A percentile compares a stretch with the other conserved stretches of the same genome.
Conservation (phyloP, 2,797 vertebrate species). For the Enteromius thamalakanensis region DNA sequence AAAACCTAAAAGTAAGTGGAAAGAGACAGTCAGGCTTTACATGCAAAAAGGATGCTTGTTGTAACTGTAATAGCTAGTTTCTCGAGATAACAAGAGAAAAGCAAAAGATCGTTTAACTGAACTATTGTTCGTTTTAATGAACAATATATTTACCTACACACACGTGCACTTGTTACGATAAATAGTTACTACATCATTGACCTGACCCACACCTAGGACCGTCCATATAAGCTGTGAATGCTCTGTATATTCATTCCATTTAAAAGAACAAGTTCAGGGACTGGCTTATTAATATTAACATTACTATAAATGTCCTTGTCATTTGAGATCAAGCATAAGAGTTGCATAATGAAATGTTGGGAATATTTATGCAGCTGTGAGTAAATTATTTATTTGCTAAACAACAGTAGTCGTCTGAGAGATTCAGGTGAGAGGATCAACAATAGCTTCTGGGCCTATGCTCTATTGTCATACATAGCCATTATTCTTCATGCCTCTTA, state of each 20-base stretch:
- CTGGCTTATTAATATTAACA: neutral
- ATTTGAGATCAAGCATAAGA: neutral
- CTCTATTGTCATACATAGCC: neutral
- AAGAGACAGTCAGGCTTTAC: neutral
- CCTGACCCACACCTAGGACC: neutral
- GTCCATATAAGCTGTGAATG: neutral
- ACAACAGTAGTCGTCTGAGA: neutral
- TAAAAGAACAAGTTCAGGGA: neutral
- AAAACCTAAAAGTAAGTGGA: neutral
- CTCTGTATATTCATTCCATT: neutral
- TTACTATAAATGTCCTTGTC: neutral
- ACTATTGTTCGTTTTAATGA: neutral
- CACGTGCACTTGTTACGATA: neutral
- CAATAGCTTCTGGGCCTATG: neutral
- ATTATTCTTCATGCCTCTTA: neutral
- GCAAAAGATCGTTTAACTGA: neutral
- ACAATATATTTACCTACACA: slow-evolving; percentile 6
- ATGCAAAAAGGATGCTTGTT: neutral
- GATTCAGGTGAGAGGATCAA: neutral
- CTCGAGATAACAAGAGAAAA: slow-evolving; percentile 28
- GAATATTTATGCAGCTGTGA: neutral
- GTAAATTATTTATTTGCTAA: neutral
- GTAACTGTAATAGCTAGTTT: neutral
- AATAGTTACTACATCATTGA: neutral
- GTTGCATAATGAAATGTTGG: neutral